A percentile compares a stretch with the other conserved stretches of the same genome.
phyloP scores from a whole-genome alignment of 2,113 vertebrate species.

The Chloroceryle aenea region DNA sequence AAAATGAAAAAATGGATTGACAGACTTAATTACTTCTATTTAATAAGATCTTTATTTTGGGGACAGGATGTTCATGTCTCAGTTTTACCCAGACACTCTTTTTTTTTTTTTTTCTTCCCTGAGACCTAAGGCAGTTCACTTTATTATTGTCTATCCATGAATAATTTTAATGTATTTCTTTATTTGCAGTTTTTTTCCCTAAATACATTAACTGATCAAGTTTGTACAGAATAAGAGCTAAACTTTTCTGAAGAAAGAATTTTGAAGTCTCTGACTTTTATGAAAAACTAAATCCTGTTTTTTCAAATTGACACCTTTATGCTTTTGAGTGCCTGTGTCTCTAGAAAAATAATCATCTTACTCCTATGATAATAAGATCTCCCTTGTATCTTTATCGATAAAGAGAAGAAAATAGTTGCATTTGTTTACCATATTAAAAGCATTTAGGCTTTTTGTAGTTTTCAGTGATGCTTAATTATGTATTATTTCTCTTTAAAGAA shows the following conservation, averaged over 20 bases:
- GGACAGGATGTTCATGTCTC: fast-evolving
- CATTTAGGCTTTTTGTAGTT: neutral
- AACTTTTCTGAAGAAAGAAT: neutral
- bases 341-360: neutral
- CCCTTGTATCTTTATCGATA: neutral
- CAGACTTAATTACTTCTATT: neutral
- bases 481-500: conserved; percentile 80
- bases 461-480: neutral
- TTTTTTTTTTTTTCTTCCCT: neutral
- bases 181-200: neutral
- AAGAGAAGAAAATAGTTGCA: neutral
- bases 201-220: neutral
- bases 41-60: neutral
- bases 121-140: neutral
- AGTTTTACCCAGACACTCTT: neutral
- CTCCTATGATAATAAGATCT: neutral
- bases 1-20: neutral
- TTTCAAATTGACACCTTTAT: neutral
- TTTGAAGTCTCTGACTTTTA: neutral
- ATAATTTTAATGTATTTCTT: neutral
- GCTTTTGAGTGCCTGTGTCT: neutral
- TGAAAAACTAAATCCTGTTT: neutral
- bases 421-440: neutral
- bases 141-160: too few species aligned
- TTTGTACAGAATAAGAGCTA: neutral